Evolutionary conservation across 2,888 invertebrate genomes (phyloP).

Genomic region (Habrosyne pyritoides): DNA sequence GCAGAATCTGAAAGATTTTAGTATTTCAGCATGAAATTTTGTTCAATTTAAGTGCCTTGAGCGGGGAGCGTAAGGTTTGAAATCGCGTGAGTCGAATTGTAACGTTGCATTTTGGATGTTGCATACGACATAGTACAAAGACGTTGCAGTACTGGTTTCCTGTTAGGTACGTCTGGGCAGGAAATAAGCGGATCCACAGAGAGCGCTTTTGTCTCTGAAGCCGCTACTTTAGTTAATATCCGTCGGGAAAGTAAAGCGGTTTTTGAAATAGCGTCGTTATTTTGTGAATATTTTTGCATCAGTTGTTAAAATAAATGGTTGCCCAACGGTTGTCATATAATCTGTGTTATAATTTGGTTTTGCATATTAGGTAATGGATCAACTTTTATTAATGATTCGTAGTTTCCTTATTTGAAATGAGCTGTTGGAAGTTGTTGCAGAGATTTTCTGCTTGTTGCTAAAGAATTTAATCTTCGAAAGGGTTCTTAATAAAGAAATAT

Average conservation of each 20-base stretch:
- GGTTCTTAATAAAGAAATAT: neutral
- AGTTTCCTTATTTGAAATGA: neutral
- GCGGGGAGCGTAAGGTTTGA: constrained; percentile 13
- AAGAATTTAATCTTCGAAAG: neutral
- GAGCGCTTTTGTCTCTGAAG: constrained; percentile 59
- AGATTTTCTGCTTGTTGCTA: neutral
- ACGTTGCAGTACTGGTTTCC: constrained; percentile 52
- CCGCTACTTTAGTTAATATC: constrained; percentile 47
- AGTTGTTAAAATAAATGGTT: constrained; percentile 5
- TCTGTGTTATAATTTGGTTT: neutral
- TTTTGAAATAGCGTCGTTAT: constrained; percentile 21
- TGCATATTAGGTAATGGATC: no score
- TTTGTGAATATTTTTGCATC: constrained; percentile 14
- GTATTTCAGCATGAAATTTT: neutral
- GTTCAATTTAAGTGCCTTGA: neutral
- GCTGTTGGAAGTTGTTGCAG: neutral
- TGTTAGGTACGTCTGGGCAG: constrained; percentile 65
- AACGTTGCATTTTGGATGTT: constrained; percentile 8
- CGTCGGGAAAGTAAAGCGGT: constrained; percentile 28
- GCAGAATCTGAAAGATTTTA: neutral
- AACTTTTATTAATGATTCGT: neutral
- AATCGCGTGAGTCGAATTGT: constrained; percentile 6
- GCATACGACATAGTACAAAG: constrained; percentile 22
- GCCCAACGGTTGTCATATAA: neutral
- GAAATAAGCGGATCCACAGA: constrained; percentile 69